Evolutionary conservation across 2,888 invertebrate genomes (phyloP), one percentile per base, ranked within the genome.

Genomic region (Drosophila parthenogenetica): DNA sequence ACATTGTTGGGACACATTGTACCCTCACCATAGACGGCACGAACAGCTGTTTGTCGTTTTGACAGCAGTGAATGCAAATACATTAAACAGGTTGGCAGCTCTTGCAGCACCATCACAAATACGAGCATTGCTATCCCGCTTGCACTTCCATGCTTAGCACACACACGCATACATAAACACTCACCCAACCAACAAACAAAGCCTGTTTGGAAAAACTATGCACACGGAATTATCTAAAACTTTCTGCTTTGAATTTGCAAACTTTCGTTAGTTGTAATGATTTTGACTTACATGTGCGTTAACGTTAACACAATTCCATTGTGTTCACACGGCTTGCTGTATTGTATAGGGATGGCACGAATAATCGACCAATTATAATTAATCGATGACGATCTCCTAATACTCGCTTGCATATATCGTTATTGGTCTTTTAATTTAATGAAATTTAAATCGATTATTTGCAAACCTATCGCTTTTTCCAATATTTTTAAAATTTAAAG

Each of bases 281-380:
- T 62, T 75, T 75, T 62, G 17, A 82, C 81, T 85, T 76, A 85
- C 86, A 75, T 86, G 63, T 67, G 67, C 73, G 63, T 69, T 64
- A 58, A 69, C 63, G 82, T 80, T 82, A 82, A 86, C 81, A 82
- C 83, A 82, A 76, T 85, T 82, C 86, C 83, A 82, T 81, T 61
- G 77, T 76, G 77, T 61, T 76, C 55, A 49, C 67, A 62, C 72
- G 73, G 73, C 73, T 75, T 75, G 66, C 70, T 66, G 65, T 73
- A 68, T 59, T 74, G 29, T 29, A 29, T 59, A 75, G 75, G 8
- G 29, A 29, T 29, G 29, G 29, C 29, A 29, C 29, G 8, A 29
- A 8, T 29, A 29, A 29, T 29, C 29, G 29, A 29, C 73, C 71
- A 74, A 74, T 73, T 73, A 74, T 73, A 75, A 58, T 75, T 75